Base-by-base conservation (phyloP, 2,113 vertebrate genomes). In the Elephantulus edwardii region DNA sequence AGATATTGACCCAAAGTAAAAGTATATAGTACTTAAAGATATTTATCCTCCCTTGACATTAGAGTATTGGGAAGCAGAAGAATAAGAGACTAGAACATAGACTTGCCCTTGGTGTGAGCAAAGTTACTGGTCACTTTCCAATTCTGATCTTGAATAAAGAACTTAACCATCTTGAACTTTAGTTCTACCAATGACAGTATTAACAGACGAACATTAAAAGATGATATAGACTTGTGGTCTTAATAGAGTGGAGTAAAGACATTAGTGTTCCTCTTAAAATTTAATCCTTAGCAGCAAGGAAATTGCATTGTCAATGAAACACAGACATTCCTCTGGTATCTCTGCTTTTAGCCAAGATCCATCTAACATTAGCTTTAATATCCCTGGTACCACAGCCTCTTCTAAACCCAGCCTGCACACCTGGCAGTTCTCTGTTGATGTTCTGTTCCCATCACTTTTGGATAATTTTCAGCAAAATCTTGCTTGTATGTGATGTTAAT, bases 81-180 rank as follows among this genome's bases (percentile, higher is more conserved):
- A 76, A 8, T 26, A 58, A 75, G 8, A 48, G 33, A 46, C 20
- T 64, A 64, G 28, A 79, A 8, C 14, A 8, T 7, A 1, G 33
- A n/a, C 50, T 85, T 64, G 50, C 19, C 40, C 50, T 60, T 38
- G 62, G 30, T 4, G 3, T 30, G 35, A 94, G 48, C 1, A 66
- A 46, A 60, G 38, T 83, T 91, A 75, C 82, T 75, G 82, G n/a
- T 56, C 76, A 78, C 75, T 90, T 79, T 20, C 10, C 16, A 58
- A 56, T 62, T 70, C 81, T 83, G 30, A 70, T 35, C 11, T 54
- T 66, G 85, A 50, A 8, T 1, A 50, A 26, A 94, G 30, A 83
- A 71, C 16, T 44, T 62, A 78, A 46, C 68, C 13, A 52, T 38
- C 48, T 30, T 68, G 48, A 54, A 79, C 28, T 40, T 83, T 30